A percentile compares a stretch with the other conserved stretches of the same genome.
Conservation (phyloP, 2,888 invertebrate genomes). For the Phengaris arion region DNA sequence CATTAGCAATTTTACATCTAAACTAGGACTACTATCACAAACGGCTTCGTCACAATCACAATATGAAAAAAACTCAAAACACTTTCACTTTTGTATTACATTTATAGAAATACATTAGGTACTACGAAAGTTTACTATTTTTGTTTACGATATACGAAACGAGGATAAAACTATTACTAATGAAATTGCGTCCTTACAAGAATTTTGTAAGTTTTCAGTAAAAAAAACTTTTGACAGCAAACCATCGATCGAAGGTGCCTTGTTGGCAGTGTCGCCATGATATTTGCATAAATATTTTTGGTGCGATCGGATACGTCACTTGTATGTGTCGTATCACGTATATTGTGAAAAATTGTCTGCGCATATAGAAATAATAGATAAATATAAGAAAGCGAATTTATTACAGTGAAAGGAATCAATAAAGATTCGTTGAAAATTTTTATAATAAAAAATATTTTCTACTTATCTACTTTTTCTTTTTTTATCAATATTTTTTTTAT, state of each 20-base stretch:
- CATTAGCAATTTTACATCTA: constrained; percentile 68
- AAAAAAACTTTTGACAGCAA: constrained; percentile 69
- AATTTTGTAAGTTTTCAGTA: constrained; percentile 35
- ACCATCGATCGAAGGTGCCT: constrained; percentile 79
- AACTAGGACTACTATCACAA: constrained; percentile 51
- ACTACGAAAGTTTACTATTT: constrained; percentile 19
- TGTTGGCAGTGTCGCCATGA: constrained; percentile 74
- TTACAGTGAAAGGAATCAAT: too few species aligned
- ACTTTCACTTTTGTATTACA: constrained; percentile 64
- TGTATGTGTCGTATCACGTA: too few species aligned
- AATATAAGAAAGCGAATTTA: too few species aligned
- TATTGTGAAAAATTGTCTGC: too few species aligned
- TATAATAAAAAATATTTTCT: too few species aligned
- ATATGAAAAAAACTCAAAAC: constrained; percentile 51
- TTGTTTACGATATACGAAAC: constrained; percentile 10
- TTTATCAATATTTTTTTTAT: too few species aligned
- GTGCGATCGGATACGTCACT: constrained; percentile 29
- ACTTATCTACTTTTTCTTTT: too few species aligned
- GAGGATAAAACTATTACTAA: not conserved
- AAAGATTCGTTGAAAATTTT: too few species aligned
- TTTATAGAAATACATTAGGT: constrained; percentile 34
- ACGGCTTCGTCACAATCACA: constrained; percentile 67
- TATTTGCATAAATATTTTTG: constrained; percentile 33
- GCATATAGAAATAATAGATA: too few species aligned
- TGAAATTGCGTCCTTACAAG: constrained; percentile 24